Evolutionary conservation across 2,113 vertebrate genomes (phyloP).

Genomic region (Coryphaenoides rupestris): DNA sequence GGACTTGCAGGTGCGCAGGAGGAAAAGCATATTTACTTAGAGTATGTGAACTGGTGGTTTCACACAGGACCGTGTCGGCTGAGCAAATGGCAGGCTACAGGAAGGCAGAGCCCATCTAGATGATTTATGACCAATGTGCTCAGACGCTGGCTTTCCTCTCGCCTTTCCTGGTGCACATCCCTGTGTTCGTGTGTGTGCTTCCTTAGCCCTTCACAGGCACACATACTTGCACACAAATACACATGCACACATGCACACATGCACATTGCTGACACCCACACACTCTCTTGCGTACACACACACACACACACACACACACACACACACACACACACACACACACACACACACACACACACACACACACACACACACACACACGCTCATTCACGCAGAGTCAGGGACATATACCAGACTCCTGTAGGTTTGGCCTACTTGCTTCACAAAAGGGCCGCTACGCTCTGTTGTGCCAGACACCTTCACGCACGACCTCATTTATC

Average conservation of each 20-base stretch:
- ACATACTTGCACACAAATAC: too few relatives aligned
- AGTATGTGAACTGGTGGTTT: constrained; percentile 33
- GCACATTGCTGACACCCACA: too few relatives aligned
- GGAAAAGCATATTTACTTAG: constrained; percentile 64
- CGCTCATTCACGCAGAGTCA: constrained; percentile 21
- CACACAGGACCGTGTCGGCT: constrained; percentile 57
- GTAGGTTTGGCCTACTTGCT: constrained; percentile 55
- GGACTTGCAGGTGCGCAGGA: constrained; percentile 34
- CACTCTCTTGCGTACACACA: too few relatives aligned
- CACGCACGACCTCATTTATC: constrained; percentile 53
- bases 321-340: too few relatives aligned
- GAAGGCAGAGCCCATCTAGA: constrained; percentile 45
- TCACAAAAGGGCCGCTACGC: constrained; percentile 49
- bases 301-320: too few relatives aligned
- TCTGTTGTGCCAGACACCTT: constrained; percentile 50
- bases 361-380: constrained; percentile 18
- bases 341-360: too few relatives aligned
- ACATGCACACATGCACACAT: too few relatives aligned
- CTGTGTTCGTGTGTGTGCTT: too few relatives aligned
- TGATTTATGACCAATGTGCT: constrained; percentile 61
- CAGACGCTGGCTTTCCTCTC: constrained; percentile 32
- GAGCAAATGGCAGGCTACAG: constrained; percentile 62
- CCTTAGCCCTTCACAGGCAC: too few relatives aligned
- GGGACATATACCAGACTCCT: constrained; percentile 41
- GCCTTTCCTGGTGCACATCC: constrained; percentile 5